These are phyloP conservation scores for Synchiropus splendidus DNA, from an alignment of 2,113 vertebrate genomes.

Conservation along the genomic window DNA sequence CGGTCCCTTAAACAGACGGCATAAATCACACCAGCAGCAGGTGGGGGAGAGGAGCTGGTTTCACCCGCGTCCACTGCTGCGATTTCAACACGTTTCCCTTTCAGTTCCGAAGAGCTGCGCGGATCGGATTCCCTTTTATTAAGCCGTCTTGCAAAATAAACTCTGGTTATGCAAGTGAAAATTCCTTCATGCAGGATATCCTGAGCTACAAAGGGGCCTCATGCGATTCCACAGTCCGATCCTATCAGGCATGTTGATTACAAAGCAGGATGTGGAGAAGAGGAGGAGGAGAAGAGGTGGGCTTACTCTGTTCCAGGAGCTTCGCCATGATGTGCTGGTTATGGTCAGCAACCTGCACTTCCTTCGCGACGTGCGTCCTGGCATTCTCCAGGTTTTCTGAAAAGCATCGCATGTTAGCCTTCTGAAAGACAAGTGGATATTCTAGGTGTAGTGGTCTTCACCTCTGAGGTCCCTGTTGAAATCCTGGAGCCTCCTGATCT, in stretches of 20 bases:
- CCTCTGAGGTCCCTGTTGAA: constrained; percentile 96
- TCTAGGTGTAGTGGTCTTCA: constrained; percentile 29
- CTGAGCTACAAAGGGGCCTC: constrained; percentile 27
- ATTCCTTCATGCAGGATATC: constrained; percentile 43
- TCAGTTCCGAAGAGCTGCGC: constrained; percentile 10
- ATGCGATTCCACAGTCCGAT: constrained; percentile 18
- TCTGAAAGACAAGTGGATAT: not conserved
- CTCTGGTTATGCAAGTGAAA: constrained; percentile 45
- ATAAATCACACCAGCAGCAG: constrained; percentile 48
- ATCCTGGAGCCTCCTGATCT: constrained; percentile 89
- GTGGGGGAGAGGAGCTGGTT: constrained; percentile 24
- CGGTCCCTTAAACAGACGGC: constrained; percentile 40
- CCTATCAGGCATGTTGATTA: constrained; percentile 27
- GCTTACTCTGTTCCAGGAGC: constrained; percentile 91
- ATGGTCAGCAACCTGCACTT: constrained; percentile 78
- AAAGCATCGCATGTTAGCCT: not conserved
- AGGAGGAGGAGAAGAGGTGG: constrained; percentile 1
- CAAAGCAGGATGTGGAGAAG: constrained; percentile 14
- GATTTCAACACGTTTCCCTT: constrained; percentile 26
- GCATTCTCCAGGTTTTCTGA: constrained; percentile 90
- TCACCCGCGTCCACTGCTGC: constrained; percentile 26
- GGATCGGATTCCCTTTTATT: constrained; percentile 37
- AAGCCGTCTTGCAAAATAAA: constrained; percentile 38
- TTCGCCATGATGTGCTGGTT: constrained; percentile 89
- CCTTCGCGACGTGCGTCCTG: constrained; percentile 79